Evolutionary conservation across 1,140 invertebrate species (phyloP).

Genomic region (Ostrea denselamellosa): DNA sequence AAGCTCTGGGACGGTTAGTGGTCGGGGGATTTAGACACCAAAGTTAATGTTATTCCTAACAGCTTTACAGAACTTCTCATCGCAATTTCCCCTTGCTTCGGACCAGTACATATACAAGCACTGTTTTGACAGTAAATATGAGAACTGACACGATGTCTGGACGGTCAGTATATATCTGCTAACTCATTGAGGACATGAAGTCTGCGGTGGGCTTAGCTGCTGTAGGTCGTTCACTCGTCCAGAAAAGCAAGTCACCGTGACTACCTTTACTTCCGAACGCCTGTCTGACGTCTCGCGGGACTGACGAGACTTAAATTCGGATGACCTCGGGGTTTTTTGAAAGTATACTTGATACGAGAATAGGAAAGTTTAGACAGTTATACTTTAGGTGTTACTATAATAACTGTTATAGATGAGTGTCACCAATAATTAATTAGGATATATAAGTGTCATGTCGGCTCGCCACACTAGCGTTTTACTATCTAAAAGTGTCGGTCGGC

Average conservation of each 20-base stretch:
- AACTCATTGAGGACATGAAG: conserved; percentile 18
- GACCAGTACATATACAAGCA: not conserved
- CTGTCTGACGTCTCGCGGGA: conserved; percentile 31
- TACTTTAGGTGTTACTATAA: not conserved
- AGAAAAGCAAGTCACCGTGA: conserved; percentile 28
- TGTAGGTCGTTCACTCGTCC: conserved; percentile 30
- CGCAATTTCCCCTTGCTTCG: not conserved
- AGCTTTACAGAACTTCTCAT: not conserved
- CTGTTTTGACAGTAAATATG: conserved; percentile 4
- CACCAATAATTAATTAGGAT: conserved; percentile 31
- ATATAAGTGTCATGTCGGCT: conserved; percentile 34
- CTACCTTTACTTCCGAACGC: not conserved
- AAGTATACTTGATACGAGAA: not conserved
- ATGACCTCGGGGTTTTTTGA: not conserved
- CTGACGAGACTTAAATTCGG: conserved; percentile 13
- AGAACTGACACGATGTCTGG: not conserved
- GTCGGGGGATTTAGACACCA: not conserved
- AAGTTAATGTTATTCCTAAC: conserved; percentile 10
- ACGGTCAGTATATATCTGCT: conserved; percentile 21
- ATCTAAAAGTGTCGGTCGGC: not conserved
- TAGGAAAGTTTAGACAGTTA: not conserved
- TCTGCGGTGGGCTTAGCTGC: conserved; percentile 24
- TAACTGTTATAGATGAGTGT: conserved; percentile 14
- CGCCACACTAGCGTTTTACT: conserved; percentile 31
- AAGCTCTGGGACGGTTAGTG: too few relatives aligned